phyloP scores from a whole-genome alignment of 2,797 vertebrate species.

The Aphelocoma californica region DNA sequence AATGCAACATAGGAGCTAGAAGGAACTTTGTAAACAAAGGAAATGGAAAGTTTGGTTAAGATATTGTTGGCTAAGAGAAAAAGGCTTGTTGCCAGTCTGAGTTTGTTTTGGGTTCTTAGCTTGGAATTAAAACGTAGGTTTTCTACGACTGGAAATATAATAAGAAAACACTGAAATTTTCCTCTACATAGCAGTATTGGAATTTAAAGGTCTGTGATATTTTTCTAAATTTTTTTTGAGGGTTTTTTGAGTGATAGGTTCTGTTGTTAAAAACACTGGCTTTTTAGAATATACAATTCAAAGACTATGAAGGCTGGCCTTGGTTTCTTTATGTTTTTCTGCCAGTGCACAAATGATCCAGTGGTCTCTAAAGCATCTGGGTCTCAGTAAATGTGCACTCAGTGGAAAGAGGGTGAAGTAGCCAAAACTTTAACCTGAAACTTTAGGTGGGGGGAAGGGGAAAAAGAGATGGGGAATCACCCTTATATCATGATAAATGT shows the following conservation, averaged over 20 bases:
- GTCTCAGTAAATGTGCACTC: background rate
- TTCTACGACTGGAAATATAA: conserved; percentile 46
- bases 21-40: conserved; percentile 56
- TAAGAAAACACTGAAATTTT: conserved; percentile 47
- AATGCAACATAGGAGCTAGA: conserved; percentile 18
- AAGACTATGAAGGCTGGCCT: background rate
- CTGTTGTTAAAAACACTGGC: background rate
- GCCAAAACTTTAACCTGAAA: background rate
- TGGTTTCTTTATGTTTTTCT: background rate
- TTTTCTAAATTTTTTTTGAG: background rate
- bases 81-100: conserved; percentile 32
- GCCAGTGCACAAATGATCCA: background rate
- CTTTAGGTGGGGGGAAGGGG: background rate
- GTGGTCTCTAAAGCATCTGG: background rate
- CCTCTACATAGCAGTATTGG: conserved; percentile 16
- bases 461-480: background rate
- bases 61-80: conserved; percentile 48
- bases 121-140: conserved; percentile 47
- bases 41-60: conserved; percentile 65
- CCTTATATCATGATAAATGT: background rate
- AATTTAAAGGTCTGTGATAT: conserved; percentile 30
- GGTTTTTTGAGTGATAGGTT: background rate
- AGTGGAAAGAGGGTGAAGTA: background rate
- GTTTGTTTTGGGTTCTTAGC: conserved; percentile 54
- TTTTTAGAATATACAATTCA: background rate